Conservation (phyloP, 2,888 invertebrate genomes). For the Silvanus unidentatus region DNA sequence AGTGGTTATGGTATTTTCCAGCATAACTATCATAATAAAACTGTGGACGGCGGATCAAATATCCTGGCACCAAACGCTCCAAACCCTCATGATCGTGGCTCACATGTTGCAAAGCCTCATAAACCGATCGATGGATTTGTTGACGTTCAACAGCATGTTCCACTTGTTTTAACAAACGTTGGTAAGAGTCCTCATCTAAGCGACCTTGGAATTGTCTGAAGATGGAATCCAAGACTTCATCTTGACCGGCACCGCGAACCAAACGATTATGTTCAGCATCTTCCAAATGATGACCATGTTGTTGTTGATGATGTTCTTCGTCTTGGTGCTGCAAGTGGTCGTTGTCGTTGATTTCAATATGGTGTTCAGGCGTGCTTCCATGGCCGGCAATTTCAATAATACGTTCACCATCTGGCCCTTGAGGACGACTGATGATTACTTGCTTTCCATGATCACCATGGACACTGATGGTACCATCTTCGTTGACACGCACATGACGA, state of each 20-base stretch:
- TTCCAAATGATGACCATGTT: slow-evolving; percentile 2
- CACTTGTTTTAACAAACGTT: slow-evolving; percentile 21
- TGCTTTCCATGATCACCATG: slow-evolving; percentile 17
- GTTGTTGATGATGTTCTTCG: slow-evolving; percentile 2
- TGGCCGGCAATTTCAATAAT: slow-evolving; percentile 21
- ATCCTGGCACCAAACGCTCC: too few species aligned
- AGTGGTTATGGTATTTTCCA: too few species aligned
- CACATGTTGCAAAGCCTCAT: slow-evolving; percentile 5
- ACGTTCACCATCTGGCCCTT: slow-evolving; percentile 19
- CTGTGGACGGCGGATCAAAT: too few species aligned
- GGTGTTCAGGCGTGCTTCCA: slow-evolving; percentile 20
- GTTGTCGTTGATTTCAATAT: slow-evolving; percentile 22
- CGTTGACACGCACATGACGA: slow-evolving; percentile 18
- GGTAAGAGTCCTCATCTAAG: slow-evolving; percentile 19
- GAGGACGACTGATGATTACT: slow-evolving; percentile 18
- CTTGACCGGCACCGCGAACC: slow-evolving; percentile 9
- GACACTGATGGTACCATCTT: slow-evolving; percentile 27
- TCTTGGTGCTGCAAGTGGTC: slow-evolving; percentile 7
- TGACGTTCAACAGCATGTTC: slow-evolving; percentile 19
- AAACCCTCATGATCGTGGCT: too few species aligned
- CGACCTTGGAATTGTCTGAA: slow-evolving; percentile 22
- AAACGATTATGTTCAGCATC: slow-evolving; percentile 3
- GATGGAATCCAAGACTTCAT: slow-evolving; percentile 19
- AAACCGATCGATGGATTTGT: slow-evolving; percentile 17
- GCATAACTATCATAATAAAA: too few species aligned